Base-by-base conservation (phyloP, 1,140 invertebrate genomes). In the Heliconius himera region DNA sequence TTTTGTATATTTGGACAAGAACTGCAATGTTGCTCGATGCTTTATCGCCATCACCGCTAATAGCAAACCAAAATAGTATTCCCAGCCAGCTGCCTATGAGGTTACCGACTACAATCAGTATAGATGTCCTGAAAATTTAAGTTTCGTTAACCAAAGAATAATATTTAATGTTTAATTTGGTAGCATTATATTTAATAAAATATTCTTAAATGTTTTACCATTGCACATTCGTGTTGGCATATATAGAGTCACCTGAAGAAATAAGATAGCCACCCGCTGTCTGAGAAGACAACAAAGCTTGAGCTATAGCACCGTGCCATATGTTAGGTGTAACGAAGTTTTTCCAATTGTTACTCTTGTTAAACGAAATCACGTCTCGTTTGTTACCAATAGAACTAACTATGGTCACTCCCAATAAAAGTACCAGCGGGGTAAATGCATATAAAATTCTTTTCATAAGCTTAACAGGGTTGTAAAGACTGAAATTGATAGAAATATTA, bases 221-320 rank as follows among this genome's bases (percentile, higher is more conserved):
- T 77, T 96, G 93, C 18, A 96, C 95, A 88, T 96, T 95, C 2
- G 92, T 95, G 87, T 95, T 95, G 1, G 95, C 92, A 81, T 95
- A 96, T 13, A 96, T 88, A 33, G 95, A 93, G 73, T 96, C 95
- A 9, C 95, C 95, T 83, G 95, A 94, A 2, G 95, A 95, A 29
- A 95, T 93, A 20, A 96, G 95, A 74, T 94, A 95, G 1, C 96
- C 96, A 78, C 96, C 95, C 33, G 95, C 96, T 20, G 96, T 87
- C 76, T 96, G 95, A 1, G 95, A 94, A 0, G 96, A 94, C 70
- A 96, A 91, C 70, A 96, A 93, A 8, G 96, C 95, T 83, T 96
- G 96, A 26, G 95, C 91, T 3, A 95, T 75, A 5, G 96, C 95
- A 74, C 91, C 94, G 81, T 96, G 95, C 96, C 96, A 96, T 51